phyloP scores from a whole-genome alignment of 2,888 invertebrate species.

The Dascillus cervinus region DNA sequence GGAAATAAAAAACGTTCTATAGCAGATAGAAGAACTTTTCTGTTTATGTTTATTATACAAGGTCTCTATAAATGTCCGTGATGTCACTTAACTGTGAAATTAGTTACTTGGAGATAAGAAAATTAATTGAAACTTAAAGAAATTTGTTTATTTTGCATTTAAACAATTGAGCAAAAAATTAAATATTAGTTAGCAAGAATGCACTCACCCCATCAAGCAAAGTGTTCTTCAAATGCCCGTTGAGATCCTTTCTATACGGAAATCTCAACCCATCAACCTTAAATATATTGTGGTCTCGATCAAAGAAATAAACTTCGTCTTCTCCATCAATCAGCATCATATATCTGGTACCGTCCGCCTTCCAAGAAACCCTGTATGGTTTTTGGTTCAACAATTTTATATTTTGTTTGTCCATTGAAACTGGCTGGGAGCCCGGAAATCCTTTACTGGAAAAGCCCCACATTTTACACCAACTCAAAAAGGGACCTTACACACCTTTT shows the following conservation, averaged over 20 bases:
- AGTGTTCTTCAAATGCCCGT: constrained; percentile 68
- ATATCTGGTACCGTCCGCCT: constrained; percentile 97
- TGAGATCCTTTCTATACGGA: constrained; percentile 64
- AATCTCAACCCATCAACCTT: constrained; percentile 76
- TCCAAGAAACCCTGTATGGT: constrained; percentile 97
- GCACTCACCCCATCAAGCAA: constrained; percentile 81
- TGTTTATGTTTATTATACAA: too few species aligned
- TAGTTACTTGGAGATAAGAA: too few species aligned
- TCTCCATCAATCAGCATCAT: constrained; percentile 91
- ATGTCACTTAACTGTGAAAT: too few species aligned
- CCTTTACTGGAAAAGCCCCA: constrained; percentile 46
- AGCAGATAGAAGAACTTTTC: too few species aligned
- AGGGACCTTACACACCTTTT: constrained; percentile 37
- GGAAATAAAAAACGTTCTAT: too few species aligned
- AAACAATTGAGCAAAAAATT: constrained; percentile 1
- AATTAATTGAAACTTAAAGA: too few species aligned
- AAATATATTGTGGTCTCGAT: constrained; percentile 91
- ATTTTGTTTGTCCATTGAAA: constrained; percentile 88
- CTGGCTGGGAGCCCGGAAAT: constrained; percentile 96
- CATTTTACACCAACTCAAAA: background rate
- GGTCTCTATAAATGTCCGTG: too few species aligned
- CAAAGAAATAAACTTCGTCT: constrained; percentile 85
- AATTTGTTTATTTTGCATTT: background rate
- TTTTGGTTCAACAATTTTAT: constrained; percentile 65
- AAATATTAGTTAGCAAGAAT: background rate